Conservation (phyloP, 2,888 invertebrate species). For the Endotricha flammealis region DNA sequence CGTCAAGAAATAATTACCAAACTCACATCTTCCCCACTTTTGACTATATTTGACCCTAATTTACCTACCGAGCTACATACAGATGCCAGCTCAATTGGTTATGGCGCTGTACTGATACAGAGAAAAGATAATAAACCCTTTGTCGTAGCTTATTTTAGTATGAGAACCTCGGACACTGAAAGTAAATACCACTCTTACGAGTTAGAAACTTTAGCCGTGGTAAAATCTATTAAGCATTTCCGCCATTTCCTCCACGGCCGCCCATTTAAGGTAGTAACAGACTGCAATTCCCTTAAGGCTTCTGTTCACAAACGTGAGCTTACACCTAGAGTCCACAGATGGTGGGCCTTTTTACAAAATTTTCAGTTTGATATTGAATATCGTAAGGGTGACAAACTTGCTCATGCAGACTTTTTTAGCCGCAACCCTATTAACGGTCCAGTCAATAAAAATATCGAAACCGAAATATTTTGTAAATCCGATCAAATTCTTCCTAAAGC, state of each 20-base stretch:
- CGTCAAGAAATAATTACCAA: background rate
- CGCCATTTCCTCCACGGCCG: slow-evolving; percentile 11
- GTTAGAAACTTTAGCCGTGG: too few species aligned
- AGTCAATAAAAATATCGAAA: background rate
- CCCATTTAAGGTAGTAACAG: background rate
- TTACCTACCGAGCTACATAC: slow-evolving; percentile 19
- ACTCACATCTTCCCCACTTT: too few species aligned
- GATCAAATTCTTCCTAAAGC: too few species aligned
- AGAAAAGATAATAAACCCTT: background rate
- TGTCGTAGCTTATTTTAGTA: slow-evolving; percentile 13
- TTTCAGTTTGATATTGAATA: slow-evolving; percentile 3
- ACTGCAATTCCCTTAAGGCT: background rate
- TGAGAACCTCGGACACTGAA: slow-evolving; percentile 10
- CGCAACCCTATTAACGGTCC: background rate
- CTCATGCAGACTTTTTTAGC: too few species aligned
- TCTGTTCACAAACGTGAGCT: background rate
- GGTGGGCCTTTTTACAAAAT: too few species aligned
- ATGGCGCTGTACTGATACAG: slow-evolving; percentile 20
- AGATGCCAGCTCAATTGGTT: slow-evolving; percentile 21
- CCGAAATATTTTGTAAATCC: too few species aligned
- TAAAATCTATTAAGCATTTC: too few species aligned
- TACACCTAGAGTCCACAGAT: slow-evolving; percentile 1
- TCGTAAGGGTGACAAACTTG: slow-evolving; percentile 2
- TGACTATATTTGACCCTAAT: slow-evolving; percentile 15
- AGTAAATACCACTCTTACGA: slow-evolving; percentile 17